phyloP scores from a whole-genome alignment of 2,888 invertebrate species.

The Erannis defoliaria region DNA sequence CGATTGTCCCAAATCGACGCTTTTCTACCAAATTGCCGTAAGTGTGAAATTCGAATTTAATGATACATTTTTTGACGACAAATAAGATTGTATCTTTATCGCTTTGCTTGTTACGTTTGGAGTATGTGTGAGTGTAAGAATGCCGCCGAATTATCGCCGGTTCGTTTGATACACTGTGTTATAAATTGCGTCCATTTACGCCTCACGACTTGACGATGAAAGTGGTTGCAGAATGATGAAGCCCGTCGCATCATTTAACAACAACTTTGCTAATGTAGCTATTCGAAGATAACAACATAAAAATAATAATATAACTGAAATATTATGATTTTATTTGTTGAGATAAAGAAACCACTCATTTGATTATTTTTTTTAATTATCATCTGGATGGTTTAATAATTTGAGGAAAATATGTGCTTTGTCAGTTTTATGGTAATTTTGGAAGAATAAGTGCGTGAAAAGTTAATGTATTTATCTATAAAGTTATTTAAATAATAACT shows the following conservation, averaged over 20 bases:
- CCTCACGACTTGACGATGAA: conserved; percentile 63
- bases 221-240: conserved; percentile 37
- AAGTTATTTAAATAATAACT: too few relatives aligned
- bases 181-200: conserved; percentile 75
- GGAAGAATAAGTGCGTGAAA: too few relatives aligned
- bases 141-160: conserved; percentile 61
- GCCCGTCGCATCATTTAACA: conserved; percentile 31
- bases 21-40: conserved; percentile 44
- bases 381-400: too few relatives aligned
- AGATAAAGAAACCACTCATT: too few relatives aligned
- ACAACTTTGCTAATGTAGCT: conserved; percentile 30
- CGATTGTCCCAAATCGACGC: conserved; percentile 46
- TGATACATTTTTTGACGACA: conserved; percentile 51
- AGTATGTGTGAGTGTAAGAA: conserved; percentile 33
- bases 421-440: too few relatives aligned
- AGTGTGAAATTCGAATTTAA: conserved; percentile 54
- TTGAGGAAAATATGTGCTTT: too few relatives aligned
- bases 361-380: too few relatives aligned
- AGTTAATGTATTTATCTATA: too few relatives aligned
- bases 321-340: too few relatives aligned
- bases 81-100: conserved; percentile 35
- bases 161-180: conserved; percentile 66
- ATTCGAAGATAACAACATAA: conserved; percentile 8
- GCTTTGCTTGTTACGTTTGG: conserved; percentile 14
- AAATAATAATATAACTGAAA: too few relatives aligned